Evolutionary conservation across 2,888 invertebrate genomes (phyloP), one percentile per base, ranked within the genome.

Genomic region (Lasioglossum villosulum): DNA sequence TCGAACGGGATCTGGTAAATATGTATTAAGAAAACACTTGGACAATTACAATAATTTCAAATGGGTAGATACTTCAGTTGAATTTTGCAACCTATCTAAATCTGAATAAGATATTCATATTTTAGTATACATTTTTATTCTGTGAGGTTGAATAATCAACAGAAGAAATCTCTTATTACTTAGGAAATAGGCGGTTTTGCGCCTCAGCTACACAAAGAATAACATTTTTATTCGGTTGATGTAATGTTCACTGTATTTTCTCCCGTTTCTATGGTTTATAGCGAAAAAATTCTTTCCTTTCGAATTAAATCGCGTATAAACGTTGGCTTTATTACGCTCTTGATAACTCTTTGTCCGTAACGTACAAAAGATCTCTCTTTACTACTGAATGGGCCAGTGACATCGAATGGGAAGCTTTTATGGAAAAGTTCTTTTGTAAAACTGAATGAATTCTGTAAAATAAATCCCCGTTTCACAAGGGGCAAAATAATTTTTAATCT

Each of bases 391-490:
- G 71, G n/a, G 6, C n/a, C n/a, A 42, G 71, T 27, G n/a, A 42
- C 27, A 71, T 71, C 37, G 39, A 70, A 39, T 39, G 70, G 39
- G 27, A 6, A 42, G 71, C 27, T 71, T 71, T 37, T 23, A 75
- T 27, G 23, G 23, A 75, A 75, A 63, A 14, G 42, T 48, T 72
- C 30, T 72, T 72, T 48, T 39, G 39, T 23, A n/a, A 68, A 39
- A 39, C 1, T 23, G 34, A 68, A 68, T 68, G 68, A 39, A 68
- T 68, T 68, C 68, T 68, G 68, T 68, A 39, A 68, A 68, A 68
- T 39, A 68, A 68, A 68, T 68, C 23, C 23, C 16, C 37, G 5
- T 39, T 68, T n/a, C 12, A n/a, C 23, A 19, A 30, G 34, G 3
- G 66, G 4, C 6, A 14, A 37, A 68, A 68, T 68, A n/a, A 68